Evolutionary conservation across 2,888 invertebrate genomes (phyloP).

Genomic region (Scaptomyza polygonia): DNA sequence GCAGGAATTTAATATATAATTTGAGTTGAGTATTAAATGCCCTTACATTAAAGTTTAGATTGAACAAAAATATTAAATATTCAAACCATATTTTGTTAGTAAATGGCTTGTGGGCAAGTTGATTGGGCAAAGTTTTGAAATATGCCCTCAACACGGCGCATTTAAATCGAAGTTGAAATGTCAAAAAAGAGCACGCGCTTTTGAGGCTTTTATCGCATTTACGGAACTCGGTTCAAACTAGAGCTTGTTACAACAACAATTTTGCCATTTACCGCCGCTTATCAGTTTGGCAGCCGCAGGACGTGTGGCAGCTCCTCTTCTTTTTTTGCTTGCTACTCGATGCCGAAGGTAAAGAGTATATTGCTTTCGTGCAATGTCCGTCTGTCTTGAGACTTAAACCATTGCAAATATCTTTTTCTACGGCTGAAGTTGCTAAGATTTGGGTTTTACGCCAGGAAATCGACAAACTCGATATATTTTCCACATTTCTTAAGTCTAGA

Average conservation of each 20-base stretch:
- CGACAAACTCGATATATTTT: too few species aligned
- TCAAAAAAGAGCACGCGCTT: constrained; percentile 1
- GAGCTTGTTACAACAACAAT: too few species aligned
- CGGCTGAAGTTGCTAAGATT: too few species aligned
- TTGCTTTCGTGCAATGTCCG: too few species aligned
- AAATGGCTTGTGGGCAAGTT: not conserved
- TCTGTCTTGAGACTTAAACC: too few species aligned
- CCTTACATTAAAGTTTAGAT: not conserved
- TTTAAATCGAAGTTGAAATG: constrained; percentile 6
- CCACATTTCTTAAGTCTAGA: too few species aligned
- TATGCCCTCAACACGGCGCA: too few species aligned
- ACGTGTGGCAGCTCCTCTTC: not conserved
- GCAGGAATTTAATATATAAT: not conserved
- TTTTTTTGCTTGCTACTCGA: not conserved
- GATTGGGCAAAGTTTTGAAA: not conserved
- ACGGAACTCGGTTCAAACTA: not conserved
- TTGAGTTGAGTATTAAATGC: too few species aligned
- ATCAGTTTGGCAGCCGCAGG: constrained; percentile 31
- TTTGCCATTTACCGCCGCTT: constrained; percentile 25
- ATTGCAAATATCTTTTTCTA: too few species aligned
- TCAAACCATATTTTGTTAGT: not conserved
- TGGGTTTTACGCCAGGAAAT: too few species aligned
- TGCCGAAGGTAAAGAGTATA: too few species aligned
- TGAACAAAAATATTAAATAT: not conserved
- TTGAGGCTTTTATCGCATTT: constrained; percentile 2